These are phyloP conservation scores for Hephaestus fuliginosus DNA, from an alignment of 2,797 vertebrate genomes.

Conservation along the genomic window DNA sequence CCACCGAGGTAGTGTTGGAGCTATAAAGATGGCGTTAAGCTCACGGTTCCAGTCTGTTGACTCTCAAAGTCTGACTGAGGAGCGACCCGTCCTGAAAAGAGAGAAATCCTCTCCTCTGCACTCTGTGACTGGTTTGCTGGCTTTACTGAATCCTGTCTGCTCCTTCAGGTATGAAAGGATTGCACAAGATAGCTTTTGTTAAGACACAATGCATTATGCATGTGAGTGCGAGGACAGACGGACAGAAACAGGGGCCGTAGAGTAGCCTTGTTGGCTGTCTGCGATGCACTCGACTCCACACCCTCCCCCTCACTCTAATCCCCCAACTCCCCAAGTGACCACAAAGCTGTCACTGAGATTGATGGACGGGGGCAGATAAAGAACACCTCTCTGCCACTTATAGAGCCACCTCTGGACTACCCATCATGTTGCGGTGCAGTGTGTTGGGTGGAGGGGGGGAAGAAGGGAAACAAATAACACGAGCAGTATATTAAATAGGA, in stretches of 20 bases:
- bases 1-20: neutral
- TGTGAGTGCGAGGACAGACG: constrained; percentile 2
- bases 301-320: neutral
- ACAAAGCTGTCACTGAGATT: constrained; percentile 54
- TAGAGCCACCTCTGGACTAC: constrained; percentile 36
- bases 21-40: constrained; percentile 22
- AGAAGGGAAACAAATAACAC: neutral
- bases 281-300: constrained; percentile 1
- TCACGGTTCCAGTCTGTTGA: constrained; percentile 19
- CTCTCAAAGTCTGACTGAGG: constrained; percentile 30
- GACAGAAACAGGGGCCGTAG: constrained; percentile 6
- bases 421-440: constrained; percentile 20
- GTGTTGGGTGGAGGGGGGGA: neutral
- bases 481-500: constrained; percentile 4
- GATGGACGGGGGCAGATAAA: constrained; percentile 42
- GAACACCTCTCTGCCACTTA: constrained; percentile 40
- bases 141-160: constrained; percentile 29
- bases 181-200: neutral
- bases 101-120: constrained; percentile 13
- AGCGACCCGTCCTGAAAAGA: constrained; percentile 1
- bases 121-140: constrained; percentile 11
- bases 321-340: constrained; percentile 20
- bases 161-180: constrained; percentile 31
- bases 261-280: constrained; percentile 20
- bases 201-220: constrained; percentile 37